phyloP scores from a whole-genome alignment of 1,140 invertebrate genomes.

The Paracyclopina nana region DNA sequence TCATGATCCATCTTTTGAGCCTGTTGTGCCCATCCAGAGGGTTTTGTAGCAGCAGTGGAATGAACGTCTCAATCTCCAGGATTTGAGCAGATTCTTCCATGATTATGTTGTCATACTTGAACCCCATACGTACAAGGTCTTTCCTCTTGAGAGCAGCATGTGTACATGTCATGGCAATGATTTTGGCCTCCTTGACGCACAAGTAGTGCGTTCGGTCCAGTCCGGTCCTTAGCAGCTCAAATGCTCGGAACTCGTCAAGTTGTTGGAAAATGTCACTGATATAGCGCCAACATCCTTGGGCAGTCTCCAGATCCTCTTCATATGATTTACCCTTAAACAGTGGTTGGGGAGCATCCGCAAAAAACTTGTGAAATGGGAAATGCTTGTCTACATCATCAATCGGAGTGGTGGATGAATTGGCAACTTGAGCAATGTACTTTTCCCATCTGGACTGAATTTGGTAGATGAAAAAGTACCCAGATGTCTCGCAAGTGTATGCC shows the following conservation, averaged over 20 bases:
- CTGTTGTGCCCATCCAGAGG: constrained; percentile 87
- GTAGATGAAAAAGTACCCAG: constrained; percentile 73
- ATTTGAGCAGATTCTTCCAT: constrained; percentile 99
- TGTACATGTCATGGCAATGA: constrained; percentile 99
- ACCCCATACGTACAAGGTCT: constrained; percentile 84
- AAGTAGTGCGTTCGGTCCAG: constrained; percentile 87
- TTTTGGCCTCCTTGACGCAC: constrained; percentile 94
- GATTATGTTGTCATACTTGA: constrained; percentile 95
- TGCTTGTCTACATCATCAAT: constrained; percentile 35
- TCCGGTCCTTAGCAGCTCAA: constrained; percentile 78
- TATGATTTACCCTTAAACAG: constrained; percentile 59
- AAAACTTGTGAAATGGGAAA: constrained; percentile 84
- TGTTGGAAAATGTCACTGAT: constrained; percentile 90
- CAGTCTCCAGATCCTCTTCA: constrained; percentile 73
- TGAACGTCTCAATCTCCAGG: constrained; percentile 98
- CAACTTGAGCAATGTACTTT: constrained; percentile 41
- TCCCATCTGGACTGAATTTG: constrained; percentile 78
- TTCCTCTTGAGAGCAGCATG: constrained; percentile 92
- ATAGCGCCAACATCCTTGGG: constrained; percentile 73
- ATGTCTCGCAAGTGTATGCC: constrained; percentile 94
- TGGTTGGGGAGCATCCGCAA: constrained; percentile 75
- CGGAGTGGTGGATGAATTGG: constrained; percentile 24
- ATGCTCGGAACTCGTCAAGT: constrained; percentile 92
- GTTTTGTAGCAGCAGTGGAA: constrained; percentile 89
- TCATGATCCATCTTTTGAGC: constrained; percentile 99